Evolutionary conservation across 2,113 vertebrate species (phyloP).

Genomic region (Dipodomys stephensi): DNA sequence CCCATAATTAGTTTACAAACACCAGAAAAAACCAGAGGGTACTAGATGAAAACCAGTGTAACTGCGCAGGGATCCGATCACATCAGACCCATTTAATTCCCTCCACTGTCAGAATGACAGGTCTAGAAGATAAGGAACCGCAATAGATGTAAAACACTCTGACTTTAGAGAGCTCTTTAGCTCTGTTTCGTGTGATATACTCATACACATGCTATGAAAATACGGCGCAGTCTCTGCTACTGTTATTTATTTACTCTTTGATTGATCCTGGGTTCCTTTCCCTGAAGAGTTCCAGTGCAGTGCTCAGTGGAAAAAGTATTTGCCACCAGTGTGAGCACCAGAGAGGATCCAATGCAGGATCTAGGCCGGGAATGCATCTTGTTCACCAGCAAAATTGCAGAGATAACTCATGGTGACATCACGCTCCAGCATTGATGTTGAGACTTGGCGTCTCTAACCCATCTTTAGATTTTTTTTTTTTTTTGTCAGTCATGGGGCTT

Average conservation of each 20-base stretch:
- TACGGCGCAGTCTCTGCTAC: slow-evolving; percentile 68
- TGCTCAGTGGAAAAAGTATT: slow-evolving; percentile 62
- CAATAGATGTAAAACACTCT: slow-evolving; percentile 77
- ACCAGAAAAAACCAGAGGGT: slow-evolving; percentile 68
- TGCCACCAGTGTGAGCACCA: not conserved
- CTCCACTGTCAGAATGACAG: slow-evolving; percentile 74
- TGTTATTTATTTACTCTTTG: slow-evolving; percentile 80
- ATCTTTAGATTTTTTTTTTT: slow-evolving; percentile 7
- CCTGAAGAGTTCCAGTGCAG: slow-evolving; percentile 67
- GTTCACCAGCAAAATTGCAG: slow-evolving; percentile 57
- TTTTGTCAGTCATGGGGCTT: no score
- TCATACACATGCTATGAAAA: slow-evolving; percentile 80
- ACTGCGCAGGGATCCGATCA: slow-evolving; percentile 68
- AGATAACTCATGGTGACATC: slow-evolving; percentile 67
- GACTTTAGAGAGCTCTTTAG: slow-evolving; percentile 78
- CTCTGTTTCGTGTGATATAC: slow-evolving; percentile 74
- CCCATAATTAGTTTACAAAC: slow-evolving; percentile 80
- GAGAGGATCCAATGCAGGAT: not conserved
- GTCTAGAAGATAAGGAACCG: slow-evolving; percentile 77
- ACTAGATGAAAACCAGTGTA: slow-evolving; percentile 55
- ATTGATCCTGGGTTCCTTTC: slow-evolving; percentile 75
- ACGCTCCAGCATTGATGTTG: slow-evolving; percentile 49
- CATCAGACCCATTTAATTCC: slow-evolving; percentile 76
- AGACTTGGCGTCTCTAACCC: slow-evolving; percentile 27
- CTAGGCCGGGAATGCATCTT: slow-evolving; percentile 59